Conservation (phyloP, 2,888 invertebrate genomes). For the Pristionchus entomophagus region DNA sequence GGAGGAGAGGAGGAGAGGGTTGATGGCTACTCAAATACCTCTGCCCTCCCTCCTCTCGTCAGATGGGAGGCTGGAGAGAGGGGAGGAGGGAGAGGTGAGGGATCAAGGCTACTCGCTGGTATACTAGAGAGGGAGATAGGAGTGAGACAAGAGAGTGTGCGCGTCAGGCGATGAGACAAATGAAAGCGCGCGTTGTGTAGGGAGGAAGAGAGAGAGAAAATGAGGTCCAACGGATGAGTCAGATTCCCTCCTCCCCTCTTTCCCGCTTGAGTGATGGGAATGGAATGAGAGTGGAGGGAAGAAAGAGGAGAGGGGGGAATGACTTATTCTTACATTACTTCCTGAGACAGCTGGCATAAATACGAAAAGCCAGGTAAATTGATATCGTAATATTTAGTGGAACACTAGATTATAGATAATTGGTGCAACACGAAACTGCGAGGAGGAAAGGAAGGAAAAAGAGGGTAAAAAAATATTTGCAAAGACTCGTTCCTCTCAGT, state of each 20-base stretch:
- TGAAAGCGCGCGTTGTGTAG: neutral
- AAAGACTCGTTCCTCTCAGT: too few relatives aligned
- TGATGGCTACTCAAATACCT: slow-evolving; percentile 31
- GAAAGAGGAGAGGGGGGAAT: neutral
- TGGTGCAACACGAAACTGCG: too few relatives aligned
- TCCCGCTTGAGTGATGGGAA: slow-evolving; percentile 25
- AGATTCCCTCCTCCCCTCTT: slow-evolving; percentile 17
- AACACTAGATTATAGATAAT: too few relatives aligned
- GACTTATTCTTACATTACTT: neutral
- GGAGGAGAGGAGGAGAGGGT: neutral
- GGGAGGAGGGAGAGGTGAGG: slow-evolving; percentile 4
- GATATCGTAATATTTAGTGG: too few relatives aligned
- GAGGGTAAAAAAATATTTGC: too few relatives aligned
- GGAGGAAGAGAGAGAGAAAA: neutral
- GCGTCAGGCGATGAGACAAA: neutral
- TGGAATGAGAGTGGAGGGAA: neutral
- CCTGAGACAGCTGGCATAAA: too few relatives aligned
- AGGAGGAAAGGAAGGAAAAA: too few relatives aligned
- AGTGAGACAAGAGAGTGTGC: neutral
- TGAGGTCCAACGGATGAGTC: slow-evolving; percentile 33
- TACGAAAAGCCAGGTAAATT: too few relatives aligned
- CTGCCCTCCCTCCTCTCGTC: neutral
- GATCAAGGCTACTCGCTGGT: slow-evolving; percentile 7
- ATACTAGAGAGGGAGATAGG: neutral
- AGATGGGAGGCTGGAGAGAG: neutral